Evolutionary conservation across 2,797 vertebrate genomes (phyloP).

Genomic region (Anableps anableps): DNA sequence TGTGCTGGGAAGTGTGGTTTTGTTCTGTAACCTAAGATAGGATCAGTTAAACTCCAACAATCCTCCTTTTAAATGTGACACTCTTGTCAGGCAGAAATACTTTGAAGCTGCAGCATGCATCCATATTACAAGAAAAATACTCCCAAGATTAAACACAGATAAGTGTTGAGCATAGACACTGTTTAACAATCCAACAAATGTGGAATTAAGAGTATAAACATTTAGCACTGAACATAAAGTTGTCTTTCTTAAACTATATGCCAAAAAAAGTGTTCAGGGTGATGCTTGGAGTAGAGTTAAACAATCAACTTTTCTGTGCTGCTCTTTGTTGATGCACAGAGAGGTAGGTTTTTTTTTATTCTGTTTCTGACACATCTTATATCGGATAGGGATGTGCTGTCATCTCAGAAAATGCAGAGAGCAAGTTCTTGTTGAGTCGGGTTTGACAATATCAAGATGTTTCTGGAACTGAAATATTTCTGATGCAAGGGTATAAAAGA

Average conservation of each 20-base stretch:
- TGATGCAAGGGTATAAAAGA: constrained; percentile 11
- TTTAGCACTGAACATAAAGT: not conserved
- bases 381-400: constrained; percentile 17
- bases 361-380: constrained; percentile 19
- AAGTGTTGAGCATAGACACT: not conserved
- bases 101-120: constrained; percentile 28
- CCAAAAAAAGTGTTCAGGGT: constrained; percentile 10
- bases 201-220: not conserved
- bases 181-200: constrained; percentile 15
- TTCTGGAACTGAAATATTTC: constrained; percentile 16
- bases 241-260: constrained; percentile 5
- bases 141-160: not conserved
- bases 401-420: constrained; percentile 19
- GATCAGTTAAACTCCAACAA: constrained; percentile 26
- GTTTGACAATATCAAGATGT: constrained; percentile 34
- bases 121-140: constrained; percentile 14
- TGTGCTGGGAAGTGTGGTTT: constrained; percentile 23
- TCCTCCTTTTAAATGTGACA: not conserved
- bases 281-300: constrained; percentile 5
- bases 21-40: constrained; percentile 40
- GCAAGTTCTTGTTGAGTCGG: constrained; percentile 5
- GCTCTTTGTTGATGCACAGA: constrained; percentile 37
- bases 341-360: constrained; percentile 18
- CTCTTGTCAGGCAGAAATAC: not conserved
- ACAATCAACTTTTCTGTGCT: constrained; percentile 18